Evolutionary conservation across 2,797 vertebrate species (phyloP).

Genomic region (Anguilla obscura): DNA sequence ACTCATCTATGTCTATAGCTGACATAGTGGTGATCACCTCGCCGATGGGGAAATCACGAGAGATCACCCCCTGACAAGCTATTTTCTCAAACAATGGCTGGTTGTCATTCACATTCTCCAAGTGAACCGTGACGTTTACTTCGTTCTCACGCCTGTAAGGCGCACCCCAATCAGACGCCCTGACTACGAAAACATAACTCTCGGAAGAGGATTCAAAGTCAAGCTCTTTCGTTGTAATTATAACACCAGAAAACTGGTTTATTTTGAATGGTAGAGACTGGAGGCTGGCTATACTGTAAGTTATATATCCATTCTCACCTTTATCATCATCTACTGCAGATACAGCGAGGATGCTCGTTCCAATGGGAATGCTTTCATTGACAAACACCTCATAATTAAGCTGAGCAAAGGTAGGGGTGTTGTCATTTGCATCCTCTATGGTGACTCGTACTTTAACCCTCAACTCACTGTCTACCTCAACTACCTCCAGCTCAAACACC

Average conservation of each 20-base stretch:
- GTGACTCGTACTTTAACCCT: conserved; percentile 78
- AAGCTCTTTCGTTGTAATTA: conserved; percentile 85
- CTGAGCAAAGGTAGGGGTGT: conserved; percentile 87
- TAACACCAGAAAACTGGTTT: conserved; percentile 92
- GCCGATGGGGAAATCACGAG: conserved; percentile 84
- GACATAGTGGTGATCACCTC: conserved; percentile 93
- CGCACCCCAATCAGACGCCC: conserved; percentile 98
- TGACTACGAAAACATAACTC: conserved; percentile 85
- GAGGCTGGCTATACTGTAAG: conserved; percentile 90
- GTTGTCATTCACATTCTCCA: conserved; percentile 95
- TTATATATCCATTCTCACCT: conserved; percentile 97
- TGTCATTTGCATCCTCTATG: conserved; percentile 90
- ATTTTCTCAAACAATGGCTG: conserved; percentile 94
- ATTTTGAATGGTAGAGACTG: conserved; percentile 86
- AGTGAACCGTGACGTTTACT: conserved; percentile 88
- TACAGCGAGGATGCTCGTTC: conserved; percentile 78
- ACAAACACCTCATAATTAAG: conserved; percentile 81
- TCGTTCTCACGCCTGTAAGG: conserved; percentile 94
- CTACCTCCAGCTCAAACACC: conserved; percentile 80
- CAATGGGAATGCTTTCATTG: conserved; percentile 88
- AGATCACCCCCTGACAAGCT: conserved; percentile 88
- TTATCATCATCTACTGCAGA: conserved; percentile 86
- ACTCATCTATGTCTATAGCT: conserved; percentile 92
- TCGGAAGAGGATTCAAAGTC: conserved; percentile 94
- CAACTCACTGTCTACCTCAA: conserved; percentile 75